A percentile compares a stretch with the other conserved stretches of the same genome.
These are phyloP conservation scores for Cherax destructor DNA, from an alignment of 1,140 invertebrate species.

Conservation along the genomic window DNA sequence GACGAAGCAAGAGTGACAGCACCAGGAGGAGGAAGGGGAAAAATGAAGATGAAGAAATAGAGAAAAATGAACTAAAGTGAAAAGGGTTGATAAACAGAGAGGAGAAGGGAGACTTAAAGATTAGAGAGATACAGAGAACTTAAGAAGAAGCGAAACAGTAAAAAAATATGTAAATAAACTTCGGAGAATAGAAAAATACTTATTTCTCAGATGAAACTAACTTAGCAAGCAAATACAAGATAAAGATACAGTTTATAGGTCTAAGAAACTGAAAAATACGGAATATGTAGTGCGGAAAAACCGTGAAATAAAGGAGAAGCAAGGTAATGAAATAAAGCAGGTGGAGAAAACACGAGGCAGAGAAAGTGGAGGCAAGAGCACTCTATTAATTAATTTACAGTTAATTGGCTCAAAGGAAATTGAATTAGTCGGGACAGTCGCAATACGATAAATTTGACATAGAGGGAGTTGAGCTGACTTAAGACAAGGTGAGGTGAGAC, in stretches of 20 bases:
- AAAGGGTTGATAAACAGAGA: neutral
- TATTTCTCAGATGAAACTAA: neutral
- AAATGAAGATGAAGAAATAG: neutral
- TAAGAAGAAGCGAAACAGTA: no score
- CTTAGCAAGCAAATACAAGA: no score
- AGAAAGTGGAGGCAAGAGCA: neutral
- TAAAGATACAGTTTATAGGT: no score
- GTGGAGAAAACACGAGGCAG: neutral
- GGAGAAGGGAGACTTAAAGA: neutral
- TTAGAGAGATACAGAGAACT: neutral
- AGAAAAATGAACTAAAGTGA: neutral
- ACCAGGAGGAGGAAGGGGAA: no score
- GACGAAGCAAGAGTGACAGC: neutral
- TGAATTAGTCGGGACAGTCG: conserved; percentile 38
- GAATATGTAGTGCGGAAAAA: neutral
- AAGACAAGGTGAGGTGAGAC: no score
- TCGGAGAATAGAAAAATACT: neutral
- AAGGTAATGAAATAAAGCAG: neutral
- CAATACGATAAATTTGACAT: conserved; percentile 35
- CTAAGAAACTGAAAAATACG: neutral
- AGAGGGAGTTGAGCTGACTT: no score
- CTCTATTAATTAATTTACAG: conserved; percentile 38
- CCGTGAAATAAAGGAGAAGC: neutral
- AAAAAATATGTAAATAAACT: no score
- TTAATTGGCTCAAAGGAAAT: conserved; percentile 44